phyloP scores from a whole-genome alignment of 2,113 vertebrate species.

The Oncorhynchus gorbuscha region DNA sequence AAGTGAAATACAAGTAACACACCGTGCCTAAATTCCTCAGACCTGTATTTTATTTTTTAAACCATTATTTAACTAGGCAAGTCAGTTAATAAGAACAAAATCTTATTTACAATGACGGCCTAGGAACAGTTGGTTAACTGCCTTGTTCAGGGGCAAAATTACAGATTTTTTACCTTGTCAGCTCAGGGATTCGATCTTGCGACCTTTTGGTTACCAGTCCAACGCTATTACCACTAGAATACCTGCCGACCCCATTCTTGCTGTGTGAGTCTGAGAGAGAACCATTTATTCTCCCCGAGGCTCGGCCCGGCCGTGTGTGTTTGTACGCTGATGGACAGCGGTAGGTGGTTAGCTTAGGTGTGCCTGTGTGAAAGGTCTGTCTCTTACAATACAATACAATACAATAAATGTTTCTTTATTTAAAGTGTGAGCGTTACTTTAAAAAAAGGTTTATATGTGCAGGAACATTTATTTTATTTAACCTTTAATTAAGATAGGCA shows the following conservation, averaged over 20 bases:
- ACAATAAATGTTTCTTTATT: neutral
- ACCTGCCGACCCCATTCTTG: neutral
- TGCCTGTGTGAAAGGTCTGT: slow-evolving; percentile 73
- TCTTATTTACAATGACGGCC: too few relatives aligned
- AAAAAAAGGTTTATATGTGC: neutral
- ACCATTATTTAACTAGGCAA: too few relatives aligned
- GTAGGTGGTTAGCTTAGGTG: slow-evolving; percentile 54
- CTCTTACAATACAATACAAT: slow-evolving; percentile 47
- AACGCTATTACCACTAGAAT: too few relatives aligned
- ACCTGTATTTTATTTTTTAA: slow-evolving; percentile 14
- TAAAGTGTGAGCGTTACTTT: neutral
- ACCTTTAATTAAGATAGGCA: too few relatives aligned
- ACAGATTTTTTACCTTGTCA: too few relatives aligned
- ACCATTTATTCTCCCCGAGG: slow-evolving; percentile 64
- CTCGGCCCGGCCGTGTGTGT: slow-evolving; percentile 44
- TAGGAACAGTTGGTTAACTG: too few relatives aligned
- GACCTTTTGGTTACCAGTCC: too few relatives aligned
- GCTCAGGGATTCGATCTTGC: too few relatives aligned
- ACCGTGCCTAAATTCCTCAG: slow-evolving; percentile 22
- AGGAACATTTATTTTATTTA: neutral
- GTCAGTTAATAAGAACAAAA: too few relatives aligned
- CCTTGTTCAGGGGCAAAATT: too few relatives aligned
- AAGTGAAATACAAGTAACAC: neutral
- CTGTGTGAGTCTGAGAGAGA: slow-evolving; percentile 56
- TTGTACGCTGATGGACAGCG: slow-evolving; percentile 64